Evolutionary conservation across 2,888 invertebrate species (phyloP), one percentile per base, ranked within the genome.

Genomic region (Globia sparganii): DNA sequence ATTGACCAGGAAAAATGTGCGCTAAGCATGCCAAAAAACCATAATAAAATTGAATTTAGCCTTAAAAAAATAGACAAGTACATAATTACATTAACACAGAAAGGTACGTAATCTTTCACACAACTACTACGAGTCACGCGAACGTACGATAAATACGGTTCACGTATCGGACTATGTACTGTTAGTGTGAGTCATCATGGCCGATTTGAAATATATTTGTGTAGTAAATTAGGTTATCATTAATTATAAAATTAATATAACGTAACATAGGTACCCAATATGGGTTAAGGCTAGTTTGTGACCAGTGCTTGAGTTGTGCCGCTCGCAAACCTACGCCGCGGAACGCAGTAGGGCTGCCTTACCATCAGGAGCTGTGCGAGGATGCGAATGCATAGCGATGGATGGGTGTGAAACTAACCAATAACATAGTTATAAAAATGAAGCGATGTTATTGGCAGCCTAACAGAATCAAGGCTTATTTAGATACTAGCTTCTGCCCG

Each of bases 141-240:
- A 59, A 67, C 28, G 15, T 28, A 61, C 18, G 28, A 56, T 78
- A 53, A 28, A 62, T 34, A 28, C 53, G 11, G 53, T 62, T 53
- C 59, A 61, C 13, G 6, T 46, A 31, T n/a, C 40, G 56, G 18
- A 65, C 46, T 49, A 5, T 37, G 34, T 25, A 18, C 25, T 70
- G 37, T 71, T 31, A 80, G 37, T 80, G 43, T 49, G 46, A 78
- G 37, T 72, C 64, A 78, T 37, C 15, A 49, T 34, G 73, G 49
- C 18, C 21, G 56, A 79, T 56, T 71, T 40, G 1, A 71, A 64
- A 71, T 64, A 15, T 40, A 58, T n/a, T 53, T 31, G 31, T 56
- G 40, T 13, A 64, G 37, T 43, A 58, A 58, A 64, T 64, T 56
- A 69, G 25, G 28, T 69, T 69, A 71, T 64, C 56, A 58, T 31